A percentile compares a stretch with the other conserved stretches of the same genome.
phyloP scores from a whole-genome alignment of 2,113 vertebrate species.

The Origma solitaria region DNA sequence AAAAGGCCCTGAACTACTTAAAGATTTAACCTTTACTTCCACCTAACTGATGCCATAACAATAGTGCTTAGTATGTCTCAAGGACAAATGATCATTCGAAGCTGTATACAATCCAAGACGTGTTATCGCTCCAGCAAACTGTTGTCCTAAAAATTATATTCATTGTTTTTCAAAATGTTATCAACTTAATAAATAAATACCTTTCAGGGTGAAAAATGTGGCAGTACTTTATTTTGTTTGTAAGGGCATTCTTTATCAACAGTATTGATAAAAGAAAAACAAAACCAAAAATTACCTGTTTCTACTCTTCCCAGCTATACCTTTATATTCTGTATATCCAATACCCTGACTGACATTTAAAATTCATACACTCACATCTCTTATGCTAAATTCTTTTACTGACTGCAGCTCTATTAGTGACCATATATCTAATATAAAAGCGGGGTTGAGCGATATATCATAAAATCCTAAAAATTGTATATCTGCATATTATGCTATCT shows the following conservation, averaged over 20 bases:
- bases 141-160: conserved; percentile 89
- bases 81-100: conserved; percentile 79
- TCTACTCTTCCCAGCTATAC: conserved; percentile 24
- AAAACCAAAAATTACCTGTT: conserved; percentile 64
- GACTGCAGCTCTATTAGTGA: conserved; percentile 9
- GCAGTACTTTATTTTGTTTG: conserved; percentile 67
- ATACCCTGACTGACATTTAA: conserved; percentile 12
- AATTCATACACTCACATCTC: conserved; percentile 14
- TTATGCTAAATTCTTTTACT: conserved; percentile 26
- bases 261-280: conserved; percentile 73
- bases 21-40: conserved; percentile 74
- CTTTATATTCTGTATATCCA: conserved; percentile 41
- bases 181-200: conserved; percentile 91
- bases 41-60: conserved; percentile 75
- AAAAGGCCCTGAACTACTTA: conserved; percentile 63
- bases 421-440: neutral
- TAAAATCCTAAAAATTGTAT: neutral
- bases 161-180: conserved; percentile 91
- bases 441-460: neutral
- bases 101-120: conserved; percentile 73
- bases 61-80: conserved; percentile 71
- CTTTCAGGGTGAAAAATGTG: conserved; percentile 77
- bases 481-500: neutral
- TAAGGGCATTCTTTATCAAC: conserved; percentile 78
- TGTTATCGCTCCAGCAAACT: conserved; percentile 80